Percentiles rank a stretch among this genome's conserved stretches.
Evolutionary conservation across 2,113 vertebrate genomes (phyloP).

Genomic region (Chaenogobius annularis): DNA sequence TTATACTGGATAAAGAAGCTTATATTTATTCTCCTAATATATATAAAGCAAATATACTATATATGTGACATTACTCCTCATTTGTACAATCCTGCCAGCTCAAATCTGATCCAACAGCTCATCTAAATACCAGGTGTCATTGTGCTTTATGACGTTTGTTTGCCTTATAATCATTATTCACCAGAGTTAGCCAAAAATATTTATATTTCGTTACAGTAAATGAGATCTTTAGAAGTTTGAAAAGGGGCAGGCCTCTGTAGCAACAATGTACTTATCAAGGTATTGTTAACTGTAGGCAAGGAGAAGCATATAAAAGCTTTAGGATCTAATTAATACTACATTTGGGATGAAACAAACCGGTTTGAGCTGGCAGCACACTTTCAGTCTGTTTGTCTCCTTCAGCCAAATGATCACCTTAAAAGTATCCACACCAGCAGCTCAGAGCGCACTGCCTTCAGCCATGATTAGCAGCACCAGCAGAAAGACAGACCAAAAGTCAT

Average conservation of each 20-base stretch:
- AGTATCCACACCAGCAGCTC: constrained; percentile 61
- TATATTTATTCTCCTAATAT: constrained; percentile 30
- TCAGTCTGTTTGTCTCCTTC: constrained; percentile 31
- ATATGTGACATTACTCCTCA: constrained; percentile 34
- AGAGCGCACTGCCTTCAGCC: constrained; percentile 71
- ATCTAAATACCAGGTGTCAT: constrained; percentile 4
- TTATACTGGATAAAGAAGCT: constrained; percentile 20
- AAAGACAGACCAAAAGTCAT: constrained; percentile 41
- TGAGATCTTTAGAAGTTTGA: not conserved
- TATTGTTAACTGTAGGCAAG: not conserved
- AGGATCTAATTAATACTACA: not conserved
- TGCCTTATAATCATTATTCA: constrained; percentile 29
- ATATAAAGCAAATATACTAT: constrained; percentile 18
- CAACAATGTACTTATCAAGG: not conserved
- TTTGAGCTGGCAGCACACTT: constrained; percentile 42
- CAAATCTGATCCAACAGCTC: constrained; percentile 5
- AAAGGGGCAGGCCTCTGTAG: not conserved
- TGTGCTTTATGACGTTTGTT: constrained; percentile 12
- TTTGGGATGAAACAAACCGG: not conserved
- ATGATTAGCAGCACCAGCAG: constrained; percentile 67
- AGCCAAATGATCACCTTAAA: constrained; percentile 52
- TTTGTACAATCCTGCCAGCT: constrained; percentile 30
- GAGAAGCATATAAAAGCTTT: too few species aligned
- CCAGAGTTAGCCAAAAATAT: not conserved
- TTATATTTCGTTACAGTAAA: too few species aligned